Conservation (phyloP, 2,797 vertebrate species). For the Phrynocephalus guinanensis region DNA sequence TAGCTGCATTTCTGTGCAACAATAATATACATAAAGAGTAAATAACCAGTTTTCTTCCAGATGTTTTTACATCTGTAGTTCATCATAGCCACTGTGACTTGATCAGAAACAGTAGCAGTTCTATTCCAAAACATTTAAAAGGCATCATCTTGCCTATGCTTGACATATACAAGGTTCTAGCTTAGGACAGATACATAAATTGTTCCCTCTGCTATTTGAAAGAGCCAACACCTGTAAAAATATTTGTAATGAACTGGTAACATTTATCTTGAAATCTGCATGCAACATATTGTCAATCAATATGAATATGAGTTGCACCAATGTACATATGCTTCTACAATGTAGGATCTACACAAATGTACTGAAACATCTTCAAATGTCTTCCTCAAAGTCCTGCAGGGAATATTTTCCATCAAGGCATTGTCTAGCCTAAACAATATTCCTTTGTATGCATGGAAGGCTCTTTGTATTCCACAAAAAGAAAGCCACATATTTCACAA, state of each 20-base stretch:
- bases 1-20: neutral
- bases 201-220: neutral
- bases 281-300: neutral
- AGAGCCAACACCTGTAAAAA: neutral
- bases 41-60: neutral
- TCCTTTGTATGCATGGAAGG: slow-evolving; percentile 73
- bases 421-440: slow-evolving; percentile 65
- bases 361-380: slow-evolving; percentile 70
- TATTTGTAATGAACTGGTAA: neutral
- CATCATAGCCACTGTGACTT: neutral
- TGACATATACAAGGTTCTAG: neutral
- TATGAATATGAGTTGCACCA: slow-evolving; percentile 45
- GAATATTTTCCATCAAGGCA: slow-evolving; percentile 62
- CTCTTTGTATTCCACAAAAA: slow-evolving; percentile 76
- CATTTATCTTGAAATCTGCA: too few species aligned
- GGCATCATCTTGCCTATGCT: neutral
- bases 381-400: slow-evolving; percentile 73
- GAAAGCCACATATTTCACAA: slow-evolving; percentile 75
- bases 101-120: neutral
- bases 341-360: slow-evolving; percentile 40
- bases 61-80: neutral
- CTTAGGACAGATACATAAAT: neutral
- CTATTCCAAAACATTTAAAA: neutral
- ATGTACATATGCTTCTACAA: slow-evolving; percentile 50
- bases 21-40: neutral